phyloP scores from a whole-genome alignment of 1,140 invertebrate species.

The Drosophila albomicans region DNA sequence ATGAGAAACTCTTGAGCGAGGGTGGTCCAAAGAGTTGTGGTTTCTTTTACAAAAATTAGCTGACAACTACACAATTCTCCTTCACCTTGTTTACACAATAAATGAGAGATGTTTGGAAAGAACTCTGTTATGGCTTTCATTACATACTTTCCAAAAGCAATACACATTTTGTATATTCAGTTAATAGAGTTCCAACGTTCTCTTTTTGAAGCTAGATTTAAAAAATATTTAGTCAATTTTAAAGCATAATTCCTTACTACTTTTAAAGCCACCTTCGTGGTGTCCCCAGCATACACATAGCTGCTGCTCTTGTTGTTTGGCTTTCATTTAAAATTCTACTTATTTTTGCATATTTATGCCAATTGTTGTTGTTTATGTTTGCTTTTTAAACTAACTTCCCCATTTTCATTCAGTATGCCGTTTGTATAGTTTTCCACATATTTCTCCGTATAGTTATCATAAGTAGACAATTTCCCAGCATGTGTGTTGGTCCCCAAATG shows the following conservation, averaged over 20 bases:
- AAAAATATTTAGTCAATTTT: no score
- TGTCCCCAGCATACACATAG: slow-evolving; percentile 7
- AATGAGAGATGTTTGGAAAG: no score
- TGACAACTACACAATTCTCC: no score
- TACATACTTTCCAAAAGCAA: no score
- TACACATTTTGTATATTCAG: no score
- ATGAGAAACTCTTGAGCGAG: slow-evolving; percentile 2
- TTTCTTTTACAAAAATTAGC: no score
- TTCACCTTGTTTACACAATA: no score
- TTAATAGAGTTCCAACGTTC: no score
- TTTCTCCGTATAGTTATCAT: slow-evolving; percentile 61
- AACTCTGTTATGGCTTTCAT: no score
- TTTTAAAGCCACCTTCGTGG: not conserved
- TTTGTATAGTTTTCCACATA: slow-evolving; percentile 53
- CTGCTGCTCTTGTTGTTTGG: slow-evolving; percentile 58
- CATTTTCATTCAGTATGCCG: slow-evolving; percentile 42
- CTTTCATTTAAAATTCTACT: slow-evolving; percentile 78
- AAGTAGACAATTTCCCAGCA: slow-evolving; percentile 62
- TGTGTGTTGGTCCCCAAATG: slow-evolving; percentile 25
- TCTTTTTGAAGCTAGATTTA: no score
- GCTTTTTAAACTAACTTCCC: slow-evolving; percentile 43
- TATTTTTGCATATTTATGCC: slow-evolving; percentile 79
- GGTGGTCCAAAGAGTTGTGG: not conserved
- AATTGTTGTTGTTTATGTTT: slow-evolving; percentile 38
- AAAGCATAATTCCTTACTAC: no score